These are phyloP conservation scores for Aleiodes leptofemur DNA, from an alignment of 2,888 invertebrate genomes.

Conservation along the genomic window DNA sequence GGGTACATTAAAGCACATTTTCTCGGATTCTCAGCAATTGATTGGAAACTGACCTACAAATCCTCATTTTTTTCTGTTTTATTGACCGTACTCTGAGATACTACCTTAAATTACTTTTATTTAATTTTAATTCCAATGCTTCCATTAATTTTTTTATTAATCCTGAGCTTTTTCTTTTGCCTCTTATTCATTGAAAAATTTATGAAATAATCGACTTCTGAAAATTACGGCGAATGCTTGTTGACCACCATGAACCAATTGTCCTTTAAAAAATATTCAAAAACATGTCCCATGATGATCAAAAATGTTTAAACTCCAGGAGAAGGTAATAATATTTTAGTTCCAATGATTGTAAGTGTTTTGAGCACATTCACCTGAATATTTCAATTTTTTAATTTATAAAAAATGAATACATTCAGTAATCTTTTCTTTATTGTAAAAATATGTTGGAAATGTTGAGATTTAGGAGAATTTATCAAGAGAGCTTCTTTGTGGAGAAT, in stretches of 20 bases:
- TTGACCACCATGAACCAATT: conserved; percentile 27
- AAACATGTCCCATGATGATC: conserved; percentile 58
- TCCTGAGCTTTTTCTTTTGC: conserved; percentile 65
- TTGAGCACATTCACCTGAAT: neutral
- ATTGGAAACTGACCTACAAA: too few species aligned
- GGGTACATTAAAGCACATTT: too few species aligned
- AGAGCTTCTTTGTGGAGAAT: neutral
- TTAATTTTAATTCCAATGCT: conserved; percentile 42
- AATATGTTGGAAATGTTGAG: too few species aligned
- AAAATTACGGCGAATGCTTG: conserved; percentile 26
- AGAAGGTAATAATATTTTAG: conserved; percentile 65
- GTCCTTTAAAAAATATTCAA: conserved; percentile 51
- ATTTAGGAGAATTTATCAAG: too few species aligned
- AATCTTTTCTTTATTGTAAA: neutral
- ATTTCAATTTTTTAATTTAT: conserved; percentile 3
- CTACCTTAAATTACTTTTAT: neutral
- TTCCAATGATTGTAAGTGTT: conserved; percentile 3
- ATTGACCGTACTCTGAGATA: too few species aligned
- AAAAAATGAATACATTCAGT: neutral
- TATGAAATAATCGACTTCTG: conserved; percentile 58
- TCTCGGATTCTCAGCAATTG: too few species aligned
- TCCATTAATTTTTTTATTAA: conserved; percentile 52
- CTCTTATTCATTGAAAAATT: conserved; percentile 52
- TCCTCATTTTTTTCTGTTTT: too few species aligned
- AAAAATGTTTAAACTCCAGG: conserved; percentile 59